Percentiles rank a stretch among this genome's conserved stretches.
These are phyloP conservation scores for Heliconius erato DNA, from an alignment of 2,888 invertebrate species.

Conservation along the genomic window DNA sequence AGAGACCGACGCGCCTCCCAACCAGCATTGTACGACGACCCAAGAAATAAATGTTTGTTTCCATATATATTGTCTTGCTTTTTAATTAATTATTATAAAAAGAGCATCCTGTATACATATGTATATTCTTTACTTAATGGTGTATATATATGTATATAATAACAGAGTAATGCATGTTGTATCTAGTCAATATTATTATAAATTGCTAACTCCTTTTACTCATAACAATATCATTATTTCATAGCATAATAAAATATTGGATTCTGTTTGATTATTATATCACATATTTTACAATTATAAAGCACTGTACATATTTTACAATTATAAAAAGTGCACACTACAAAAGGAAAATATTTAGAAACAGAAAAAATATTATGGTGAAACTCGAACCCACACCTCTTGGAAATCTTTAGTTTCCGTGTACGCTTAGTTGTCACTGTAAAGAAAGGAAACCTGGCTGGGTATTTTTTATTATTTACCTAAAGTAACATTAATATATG, in stretches of 20 bases:
- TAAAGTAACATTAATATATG: too few relatives aligned
- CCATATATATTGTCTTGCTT: constrained; percentile 33
- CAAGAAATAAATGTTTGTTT: constrained; percentile 84
- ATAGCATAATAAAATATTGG: background rate
- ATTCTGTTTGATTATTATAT: background rate
- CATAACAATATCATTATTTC: background rate
- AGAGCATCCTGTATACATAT: constrained; percentile 1
- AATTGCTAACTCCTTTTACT: background rate
- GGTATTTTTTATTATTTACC: too few relatives aligned
- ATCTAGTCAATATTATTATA: background rate
- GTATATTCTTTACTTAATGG: background rate
- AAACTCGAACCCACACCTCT: too few relatives aligned
- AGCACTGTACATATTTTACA: background rate
- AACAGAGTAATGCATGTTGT: background rate
- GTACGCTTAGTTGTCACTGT: too few relatives aligned
- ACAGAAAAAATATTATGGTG: too few relatives aligned
- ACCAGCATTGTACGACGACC: constrained; percentile 80
- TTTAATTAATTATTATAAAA: background rate
- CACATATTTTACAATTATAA: background rate
- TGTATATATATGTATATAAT: background rate
- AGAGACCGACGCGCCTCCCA: constrained; percentile 73
- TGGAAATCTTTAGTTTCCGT: too few relatives aligned
- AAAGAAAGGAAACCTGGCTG: too few relatives aligned
- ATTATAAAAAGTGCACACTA: too few relatives aligned
- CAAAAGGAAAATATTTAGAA: too few relatives aligned